Conservation (phyloP, 2,113 vertebrate genomes). For the Brachirus orientalis region DNA sequence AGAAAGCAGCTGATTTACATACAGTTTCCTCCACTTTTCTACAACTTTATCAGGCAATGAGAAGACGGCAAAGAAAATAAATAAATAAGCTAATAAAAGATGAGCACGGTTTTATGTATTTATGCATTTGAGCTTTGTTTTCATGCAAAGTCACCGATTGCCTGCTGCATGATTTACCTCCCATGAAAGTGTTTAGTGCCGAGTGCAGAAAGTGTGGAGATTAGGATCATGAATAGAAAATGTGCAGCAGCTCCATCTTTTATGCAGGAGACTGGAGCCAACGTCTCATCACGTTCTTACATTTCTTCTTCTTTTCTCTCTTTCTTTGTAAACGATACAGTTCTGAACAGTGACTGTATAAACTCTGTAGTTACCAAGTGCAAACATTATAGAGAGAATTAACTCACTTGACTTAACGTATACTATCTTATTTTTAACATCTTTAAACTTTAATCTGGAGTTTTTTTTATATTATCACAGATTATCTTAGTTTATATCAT, state of each 20-base stretch:
- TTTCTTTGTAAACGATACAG: not conserved
- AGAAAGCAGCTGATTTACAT: not conserved
- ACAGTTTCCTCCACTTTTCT: not conserved
- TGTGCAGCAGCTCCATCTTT: too few relatives aligned
- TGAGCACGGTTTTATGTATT: slow-evolving; percentile 4
- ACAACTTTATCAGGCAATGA: not conserved
- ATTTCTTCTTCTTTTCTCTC: not conserved
- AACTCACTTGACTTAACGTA: too few relatives aligned
- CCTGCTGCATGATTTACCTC: not conserved
- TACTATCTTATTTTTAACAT: too few relatives aligned
- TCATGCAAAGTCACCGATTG: not conserved
- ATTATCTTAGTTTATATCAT: too few relatives aligned
- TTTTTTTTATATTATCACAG: too few relatives aligned
- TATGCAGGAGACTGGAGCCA: not conserved
- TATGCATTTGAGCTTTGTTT: slow-evolving; percentile 4
- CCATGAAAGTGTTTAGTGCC: slow-evolving; percentile 1
- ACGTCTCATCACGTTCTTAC: not conserved
- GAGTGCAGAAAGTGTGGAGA: not conserved
- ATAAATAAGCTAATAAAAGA: not conserved
- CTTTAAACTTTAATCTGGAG: too few relatives aligned
- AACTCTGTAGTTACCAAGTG: too few relatives aligned
- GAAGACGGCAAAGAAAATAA: not conserved
- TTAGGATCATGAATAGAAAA: not conserved
- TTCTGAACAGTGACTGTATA: too few relatives aligned
- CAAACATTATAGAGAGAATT: too few relatives aligned